Percentiles rank a stretch among this genome's conserved stretches.
Evolutionary conservation across 2,797 vertebrate species (phyloP).

Genomic region (Gila robusta): DNA sequence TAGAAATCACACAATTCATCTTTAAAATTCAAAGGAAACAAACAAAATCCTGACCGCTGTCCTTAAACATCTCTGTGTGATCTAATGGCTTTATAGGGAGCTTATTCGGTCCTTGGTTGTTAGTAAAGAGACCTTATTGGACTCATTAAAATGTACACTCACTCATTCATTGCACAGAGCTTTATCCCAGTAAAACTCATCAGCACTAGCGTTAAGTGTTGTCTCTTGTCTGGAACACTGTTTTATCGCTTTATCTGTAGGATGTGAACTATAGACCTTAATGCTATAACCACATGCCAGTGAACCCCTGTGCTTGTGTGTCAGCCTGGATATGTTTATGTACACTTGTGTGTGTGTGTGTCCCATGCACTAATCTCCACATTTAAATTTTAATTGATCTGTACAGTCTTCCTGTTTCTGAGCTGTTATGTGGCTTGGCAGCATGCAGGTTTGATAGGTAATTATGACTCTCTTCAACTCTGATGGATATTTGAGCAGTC

Average conservation of each 20-base stretch:
- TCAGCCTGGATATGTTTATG: slow-evolving; percentile 5
- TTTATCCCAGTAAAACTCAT: slow-evolving; percentile 33
- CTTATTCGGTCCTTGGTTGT: not conserved
- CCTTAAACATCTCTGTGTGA: slow-evolving; percentile 14
- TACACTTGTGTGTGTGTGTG: not conserved
- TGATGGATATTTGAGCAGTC: slow-evolving; percentile 70
- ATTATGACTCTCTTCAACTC: slow-evolving; percentile 57
- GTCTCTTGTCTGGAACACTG: slow-evolving; percentile 59
- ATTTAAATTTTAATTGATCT: slow-evolving; percentile 41
- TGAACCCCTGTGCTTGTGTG: not conserved
- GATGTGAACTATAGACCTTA: slow-evolving; percentile 59
- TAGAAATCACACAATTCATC: not conserved
- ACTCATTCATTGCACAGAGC: not conserved
- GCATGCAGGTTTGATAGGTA: slow-evolving; percentile 53
- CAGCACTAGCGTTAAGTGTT: slow-evolving; percentile 35
- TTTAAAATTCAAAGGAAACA: not conserved
- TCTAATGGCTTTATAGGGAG: slow-evolving; percentile 4
- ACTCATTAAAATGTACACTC: slow-evolving; percentile 21
- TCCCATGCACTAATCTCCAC: not conserved
- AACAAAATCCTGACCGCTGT: no score
- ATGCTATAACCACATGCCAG: slow-evolving; percentile 61
- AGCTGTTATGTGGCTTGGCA: slow-evolving; percentile 60
- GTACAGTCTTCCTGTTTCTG: slow-evolving; percentile 55
- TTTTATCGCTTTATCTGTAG: slow-evolving; percentile 69
- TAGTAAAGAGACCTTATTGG: slow-evolving; percentile 2